Evolutionary conservation across 2,888 invertebrate genomes (phyloP).

Genomic region (Phasia obesa): DNA sequence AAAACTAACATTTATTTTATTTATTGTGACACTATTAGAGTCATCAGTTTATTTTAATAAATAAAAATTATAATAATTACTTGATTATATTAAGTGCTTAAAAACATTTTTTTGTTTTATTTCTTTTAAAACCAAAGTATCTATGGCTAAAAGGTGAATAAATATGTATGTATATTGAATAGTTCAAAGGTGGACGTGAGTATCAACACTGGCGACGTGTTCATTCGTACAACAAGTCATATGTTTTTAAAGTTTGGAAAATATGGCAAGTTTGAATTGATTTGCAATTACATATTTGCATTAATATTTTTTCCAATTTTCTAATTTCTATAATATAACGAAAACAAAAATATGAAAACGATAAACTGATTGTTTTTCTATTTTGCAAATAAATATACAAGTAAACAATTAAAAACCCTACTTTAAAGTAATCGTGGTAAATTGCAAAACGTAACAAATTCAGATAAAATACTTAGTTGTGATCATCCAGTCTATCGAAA

Average conservation of each 20-base stretch:
- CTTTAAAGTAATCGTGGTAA: not conserved
- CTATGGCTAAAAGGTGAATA: no score
- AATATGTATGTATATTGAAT: no score
- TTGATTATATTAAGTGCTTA: no score
- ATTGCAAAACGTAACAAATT: not conserved
- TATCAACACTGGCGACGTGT: conserved; percentile 10
- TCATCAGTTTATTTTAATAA: no score
- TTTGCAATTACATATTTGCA: conserved; percentile 29
- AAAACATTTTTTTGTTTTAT: no score
- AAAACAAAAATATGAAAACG: not conserved
- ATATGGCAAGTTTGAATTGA: conserved; percentile 28
- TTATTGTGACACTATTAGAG: no score
- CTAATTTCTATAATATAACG: not conserved
- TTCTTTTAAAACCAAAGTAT: no score
- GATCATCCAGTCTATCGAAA: conserved; percentile 1
- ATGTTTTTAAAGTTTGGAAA: conserved; percentile 20
- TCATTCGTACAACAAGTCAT: not conserved
- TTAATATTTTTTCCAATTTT: conserved; percentile 1
- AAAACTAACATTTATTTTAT: no score
- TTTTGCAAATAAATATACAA: not conserved
- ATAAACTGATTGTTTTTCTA: not conserved
- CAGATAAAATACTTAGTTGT: not conserved
- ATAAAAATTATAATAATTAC: no score
- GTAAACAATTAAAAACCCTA: not conserved
- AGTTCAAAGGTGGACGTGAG: no score